A percentile compares a stretch with the other conserved stretches of the same genome.
Conservation (phyloP, 1,140 invertebrate species). For the Pachypsylla venusta region DNA sequence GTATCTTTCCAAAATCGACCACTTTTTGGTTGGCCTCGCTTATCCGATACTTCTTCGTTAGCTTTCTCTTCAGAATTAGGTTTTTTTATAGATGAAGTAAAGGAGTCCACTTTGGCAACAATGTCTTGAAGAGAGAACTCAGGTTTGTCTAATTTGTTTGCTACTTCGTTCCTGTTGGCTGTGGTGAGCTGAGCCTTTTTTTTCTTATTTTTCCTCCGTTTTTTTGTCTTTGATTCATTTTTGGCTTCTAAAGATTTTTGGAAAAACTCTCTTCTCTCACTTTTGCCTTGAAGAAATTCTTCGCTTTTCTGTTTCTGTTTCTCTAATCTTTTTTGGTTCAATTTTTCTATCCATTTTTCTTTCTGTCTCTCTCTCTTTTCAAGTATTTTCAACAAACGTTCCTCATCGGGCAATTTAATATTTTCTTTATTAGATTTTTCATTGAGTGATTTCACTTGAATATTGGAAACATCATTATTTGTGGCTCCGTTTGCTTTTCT, state of each 20-base stretch:
- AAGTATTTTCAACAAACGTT: background rate
- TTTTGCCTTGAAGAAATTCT: background rate
- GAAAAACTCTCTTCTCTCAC: background rate
- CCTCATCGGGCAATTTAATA: background rate
- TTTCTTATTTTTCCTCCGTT: background rate
- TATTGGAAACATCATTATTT: too few species aligned
- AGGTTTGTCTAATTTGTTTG: background rate
- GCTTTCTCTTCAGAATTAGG: background rate
- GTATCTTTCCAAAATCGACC: background rate
- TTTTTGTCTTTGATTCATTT: background rate
- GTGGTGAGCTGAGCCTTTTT: background rate
- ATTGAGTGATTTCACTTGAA: background rate
- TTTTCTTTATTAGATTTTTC: background rate
- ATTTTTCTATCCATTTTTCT: background rate
- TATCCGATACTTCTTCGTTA: background rate
- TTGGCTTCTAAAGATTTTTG: background rate
- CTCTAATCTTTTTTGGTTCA: background rate
- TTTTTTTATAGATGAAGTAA: background rate
- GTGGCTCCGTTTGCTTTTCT: background rate
- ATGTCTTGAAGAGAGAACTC: background rate
- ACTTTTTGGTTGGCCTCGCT: constrained; percentile 6
- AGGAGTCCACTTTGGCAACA: background rate
- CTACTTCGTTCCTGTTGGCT: background rate
- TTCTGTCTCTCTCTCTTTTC: background rate
- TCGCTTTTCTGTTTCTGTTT: background rate